These are phyloP conservation scores for Lucilia cuprina DNA, from an alignment of 1,140 invertebrate genomes.

Conservation along the genomic window DNA sequence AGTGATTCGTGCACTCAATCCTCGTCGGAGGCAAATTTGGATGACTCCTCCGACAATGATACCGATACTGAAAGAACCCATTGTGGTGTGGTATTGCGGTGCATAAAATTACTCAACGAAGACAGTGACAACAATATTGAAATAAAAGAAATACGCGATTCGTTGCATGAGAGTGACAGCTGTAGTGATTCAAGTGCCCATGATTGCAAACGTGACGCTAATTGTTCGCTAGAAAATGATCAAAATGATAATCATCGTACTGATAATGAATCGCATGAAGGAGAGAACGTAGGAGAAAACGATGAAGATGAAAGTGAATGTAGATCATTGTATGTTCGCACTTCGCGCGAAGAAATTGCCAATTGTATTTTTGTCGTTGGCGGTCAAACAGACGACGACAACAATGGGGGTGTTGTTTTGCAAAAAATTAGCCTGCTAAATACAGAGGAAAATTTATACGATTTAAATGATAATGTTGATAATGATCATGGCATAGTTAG, in stretches of 20 bases:
- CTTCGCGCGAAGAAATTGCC: constrained; percentile 49
- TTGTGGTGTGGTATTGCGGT: constrained; percentile 62
- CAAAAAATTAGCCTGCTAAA: constrained; percentile 36
- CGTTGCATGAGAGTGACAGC: constrained; percentile 31
- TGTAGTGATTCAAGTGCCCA: constrained; percentile 32
- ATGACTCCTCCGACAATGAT: constrained; percentile 66
- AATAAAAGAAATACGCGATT: constrained; percentile 16
- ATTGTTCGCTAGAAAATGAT: background rate
- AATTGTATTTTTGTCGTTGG: constrained; percentile 60
- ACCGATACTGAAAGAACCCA: constrained; percentile 65
- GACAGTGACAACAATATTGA: constrained; percentile 1
- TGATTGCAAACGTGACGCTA: constrained; percentile 26
- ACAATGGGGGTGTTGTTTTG: constrained; percentile 48
- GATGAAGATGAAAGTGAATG: constrained; percentile 57
- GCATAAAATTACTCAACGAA: constrained; percentile 58
- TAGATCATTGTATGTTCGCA: constrained; percentile 15
- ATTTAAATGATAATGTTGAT: background rate
- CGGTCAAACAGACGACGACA: constrained; percentile 54
- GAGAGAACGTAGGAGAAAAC: constrained; percentile 22
- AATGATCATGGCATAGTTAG: constrained; percentile 38
- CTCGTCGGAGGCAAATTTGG: constrained; percentile 64
- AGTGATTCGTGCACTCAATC: constrained; percentile 69
- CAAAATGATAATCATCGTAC: background rate
- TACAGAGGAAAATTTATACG: constrained; percentile 37
- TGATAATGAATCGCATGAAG: background rate